phyloP scores from a whole-genome alignment of 2,888 invertebrate genomes.

The Ormyrus pomaceus region DNA sequence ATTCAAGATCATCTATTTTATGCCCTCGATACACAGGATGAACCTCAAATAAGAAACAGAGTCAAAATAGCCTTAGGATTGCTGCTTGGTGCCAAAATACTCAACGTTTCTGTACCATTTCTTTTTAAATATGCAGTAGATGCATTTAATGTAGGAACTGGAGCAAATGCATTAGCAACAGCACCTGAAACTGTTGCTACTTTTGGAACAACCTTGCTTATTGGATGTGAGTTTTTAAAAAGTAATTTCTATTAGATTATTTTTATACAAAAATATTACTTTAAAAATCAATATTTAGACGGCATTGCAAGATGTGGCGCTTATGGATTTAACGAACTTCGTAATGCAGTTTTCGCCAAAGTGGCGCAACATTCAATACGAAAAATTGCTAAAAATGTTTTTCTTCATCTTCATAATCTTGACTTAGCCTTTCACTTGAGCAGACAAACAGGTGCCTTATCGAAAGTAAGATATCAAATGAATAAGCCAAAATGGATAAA shows the following conservation, averaged over 20 bases:
- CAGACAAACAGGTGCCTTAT: conserved; percentile 95
- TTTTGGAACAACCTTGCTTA: conserved; percentile 85
- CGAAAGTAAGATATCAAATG: conserved; percentile 81
- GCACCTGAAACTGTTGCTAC: conserved; percentile 89
- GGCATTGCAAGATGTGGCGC: conserved; percentile 94
- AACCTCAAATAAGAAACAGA: conserved; percentile 83
- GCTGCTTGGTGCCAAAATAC: conserved; percentile 88
- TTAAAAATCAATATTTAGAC: conserved; percentile 79
- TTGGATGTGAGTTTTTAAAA: conserved; percentile 86
- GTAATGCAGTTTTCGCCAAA: conserved; percentile 98
- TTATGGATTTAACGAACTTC: conserved; percentile 94
- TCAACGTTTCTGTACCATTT: conserved; percentile 96
- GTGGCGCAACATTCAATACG: conserved; percentile 98
- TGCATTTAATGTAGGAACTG: conserved; percentile 82
- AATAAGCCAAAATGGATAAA: not conserved
- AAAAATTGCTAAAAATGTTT: conserved; percentile 95
- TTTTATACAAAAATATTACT: conserved; percentile 23
- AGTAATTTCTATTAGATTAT: conserved; percentile 9
- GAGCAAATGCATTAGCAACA: conserved; percentile 81
- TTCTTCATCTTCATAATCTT: conserved; percentile 94
- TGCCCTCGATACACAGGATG: conserved; percentile 78
- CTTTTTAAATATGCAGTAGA: conserved; percentile 96
- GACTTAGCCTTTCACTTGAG: conserved; percentile 96
- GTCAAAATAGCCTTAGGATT: conserved; percentile 90
- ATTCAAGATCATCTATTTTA: conserved; percentile 41